Percentiles rank a stretch among this genome's conserved stretches.
phyloP scores from a whole-genome alignment of 2,888 invertebrate species.

The Phortica magna region DNA sequence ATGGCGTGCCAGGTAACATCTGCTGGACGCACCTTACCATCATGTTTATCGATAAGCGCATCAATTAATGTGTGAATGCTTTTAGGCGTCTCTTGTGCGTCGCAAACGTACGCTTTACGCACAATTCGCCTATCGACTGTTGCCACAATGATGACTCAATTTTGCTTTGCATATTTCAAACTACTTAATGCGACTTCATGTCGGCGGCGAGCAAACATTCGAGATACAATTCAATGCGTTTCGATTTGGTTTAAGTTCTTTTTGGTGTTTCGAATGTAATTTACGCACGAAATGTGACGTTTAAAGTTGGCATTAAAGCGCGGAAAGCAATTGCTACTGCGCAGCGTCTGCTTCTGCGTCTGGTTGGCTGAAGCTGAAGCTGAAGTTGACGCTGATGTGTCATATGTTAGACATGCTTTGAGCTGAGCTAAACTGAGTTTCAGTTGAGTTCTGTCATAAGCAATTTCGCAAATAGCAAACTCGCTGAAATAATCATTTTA shows the following conservation, averaged over 20 bases:
- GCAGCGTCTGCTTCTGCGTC: neutral
- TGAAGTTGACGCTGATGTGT: conserved; percentile 33
- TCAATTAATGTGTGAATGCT: conserved; percentile 28
- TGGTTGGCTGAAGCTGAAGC: neutral
- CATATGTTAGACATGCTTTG: neutral
- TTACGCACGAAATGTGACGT: neutral
- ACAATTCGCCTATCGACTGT: neutral
- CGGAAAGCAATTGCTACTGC: conserved; percentile 25
- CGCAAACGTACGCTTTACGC: neutral
- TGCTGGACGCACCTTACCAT: conserved; percentile 27
- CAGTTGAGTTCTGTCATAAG: conserved; percentile 21
- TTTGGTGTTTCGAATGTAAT: neutral
- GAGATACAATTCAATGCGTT: neutral
- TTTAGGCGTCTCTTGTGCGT: neutral
- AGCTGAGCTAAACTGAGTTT: neutral
- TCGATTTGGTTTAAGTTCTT: neutral
- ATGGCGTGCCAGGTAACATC: conserved; percentile 21
- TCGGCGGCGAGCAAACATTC: neutral
- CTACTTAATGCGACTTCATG: neutral
- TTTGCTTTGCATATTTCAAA: conserved; percentile 18
- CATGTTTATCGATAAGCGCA: conserved; percentile 30
- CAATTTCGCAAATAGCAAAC: conserved; percentile 28
- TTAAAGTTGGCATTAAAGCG: conserved; percentile 6
- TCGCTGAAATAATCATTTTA: conserved; percentile 31
- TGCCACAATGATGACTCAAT: conserved; percentile 14